Base-by-base conservation (phyloP, 2,797 vertebrate species). In the Ctenopoma kingsleyae region DNA sequence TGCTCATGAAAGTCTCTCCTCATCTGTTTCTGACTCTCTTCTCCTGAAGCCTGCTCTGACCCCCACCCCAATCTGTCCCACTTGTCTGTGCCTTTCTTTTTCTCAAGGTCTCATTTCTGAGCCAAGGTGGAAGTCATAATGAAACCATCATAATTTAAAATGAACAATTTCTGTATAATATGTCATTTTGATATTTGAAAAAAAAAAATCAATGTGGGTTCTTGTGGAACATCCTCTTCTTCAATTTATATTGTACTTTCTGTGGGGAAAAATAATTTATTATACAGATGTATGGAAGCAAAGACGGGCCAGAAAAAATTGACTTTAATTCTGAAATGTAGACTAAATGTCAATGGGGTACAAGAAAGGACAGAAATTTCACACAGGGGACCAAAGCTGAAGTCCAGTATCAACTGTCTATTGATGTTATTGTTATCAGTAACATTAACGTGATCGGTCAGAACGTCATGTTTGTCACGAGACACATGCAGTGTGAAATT, bases 81-180 rank as follows among this genome's bases (percentile, higher is more conserved):
- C 48, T 40, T 43, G 52, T 65, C 70, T 67, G 53, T 52, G 47
- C 50, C 54, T 70, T 54, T 30, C 54, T 63, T 58, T 38, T 78
- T 65, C 80, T 40, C 58, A 72, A 74, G 80, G 74, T 79, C 71
- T 90, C 36, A 52, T 81, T 81, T 86, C 65, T 60, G 49, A 82
- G 69, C 43, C 66, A 58, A 78, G 53, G 78, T 71, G 64, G 58
- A 79, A 87, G 65, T 61, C 67, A 35, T 76, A 73, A 84, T 82
- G 55, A 86, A 71, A 74, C 52, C 51, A 46, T 78, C 67, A 60
- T 54, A 32, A 46, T 65, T 68, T 20, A 20, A 76, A 78, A 73
- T 76, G 48, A 84, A 68, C n/a, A 17, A 72, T 55, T 48, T 65
- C 63, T 59, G 80, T 35, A 67, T 69, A 57, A 50, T 43, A 20